A percentile compares a stretch with the other conserved stretches of the same genome.
phyloP scores from a whole-genome alignment of 35 echinoderm and acorn worm species.

The Apostichopus parvimensis region DNA sequence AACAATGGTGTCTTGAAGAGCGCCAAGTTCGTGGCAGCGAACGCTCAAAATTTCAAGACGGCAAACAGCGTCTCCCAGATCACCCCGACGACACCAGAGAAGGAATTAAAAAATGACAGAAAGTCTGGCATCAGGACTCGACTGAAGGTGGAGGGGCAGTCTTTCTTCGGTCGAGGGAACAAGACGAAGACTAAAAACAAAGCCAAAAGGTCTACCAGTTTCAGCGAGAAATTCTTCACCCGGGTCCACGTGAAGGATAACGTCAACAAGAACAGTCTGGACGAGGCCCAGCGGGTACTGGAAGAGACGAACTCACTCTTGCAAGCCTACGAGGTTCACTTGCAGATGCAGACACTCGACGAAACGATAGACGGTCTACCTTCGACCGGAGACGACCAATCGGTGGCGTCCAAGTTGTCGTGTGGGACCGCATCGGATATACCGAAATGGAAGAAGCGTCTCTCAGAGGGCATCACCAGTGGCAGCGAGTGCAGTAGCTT shows the following conservation, averaged over 20 bases:
- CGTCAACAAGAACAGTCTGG: slow-evolving; percentile 56
- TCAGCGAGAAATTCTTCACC: slow-evolving; percentile 50
- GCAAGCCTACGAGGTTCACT: slow-evolving; percentile 72
- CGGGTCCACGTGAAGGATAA: slow-evolving; percentile 48
- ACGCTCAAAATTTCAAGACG: slow-evolving; percentile 66
- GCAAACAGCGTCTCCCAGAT: slow-evolving; percentile 36
- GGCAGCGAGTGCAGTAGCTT: slow-evolving; percentile 73
- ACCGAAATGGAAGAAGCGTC: slow-evolving; percentile 54
- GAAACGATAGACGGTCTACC: slow-evolving; percentile 68
- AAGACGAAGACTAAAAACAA: slow-evolving; percentile 30
- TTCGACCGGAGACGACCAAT: slow-evolving; percentile 47
- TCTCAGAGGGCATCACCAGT: slow-evolving; percentile 51
- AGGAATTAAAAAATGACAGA: slow-evolving; percentile 22
- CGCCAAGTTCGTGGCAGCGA: slow-evolving; percentile 76
- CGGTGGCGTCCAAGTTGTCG: slow-evolving; percentile 58
- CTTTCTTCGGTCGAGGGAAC: slow-evolving; percentile 21
- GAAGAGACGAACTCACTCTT: slow-evolving; percentile 68
- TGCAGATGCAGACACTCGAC: slow-evolving; percentile 55
- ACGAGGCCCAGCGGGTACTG: slow-evolving; percentile 51
- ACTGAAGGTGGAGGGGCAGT: slow-evolving; percentile 18
- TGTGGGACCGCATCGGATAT: slow-evolving; percentile 44
- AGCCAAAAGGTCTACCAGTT: slow-evolving; percentile 46
- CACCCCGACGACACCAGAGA: neutral
- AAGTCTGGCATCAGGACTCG: slow-evolving; percentile 15
- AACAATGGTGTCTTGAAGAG: slow-evolving; percentile 70